Evolutionary conservation across 2,888 invertebrate species (phyloP).

Genomic region (Shargacucullia verbasci): DNA sequence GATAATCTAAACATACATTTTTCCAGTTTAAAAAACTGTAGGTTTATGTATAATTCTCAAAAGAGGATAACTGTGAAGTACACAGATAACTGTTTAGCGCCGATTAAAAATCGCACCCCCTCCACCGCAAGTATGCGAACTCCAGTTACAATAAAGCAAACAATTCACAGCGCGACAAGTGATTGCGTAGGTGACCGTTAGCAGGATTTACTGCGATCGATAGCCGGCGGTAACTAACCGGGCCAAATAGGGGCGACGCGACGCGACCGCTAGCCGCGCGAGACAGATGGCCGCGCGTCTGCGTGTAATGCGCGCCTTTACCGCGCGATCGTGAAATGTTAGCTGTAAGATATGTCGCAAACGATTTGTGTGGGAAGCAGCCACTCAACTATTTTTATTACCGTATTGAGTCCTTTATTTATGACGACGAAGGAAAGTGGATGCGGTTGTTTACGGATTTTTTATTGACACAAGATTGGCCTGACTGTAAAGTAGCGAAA

Average conservation of each 20-base stretch:
- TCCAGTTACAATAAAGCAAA: conserved; percentile 61
- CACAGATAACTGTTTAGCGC: too few species aligned
- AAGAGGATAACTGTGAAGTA: too few species aligned
- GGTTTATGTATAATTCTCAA: too few species aligned
- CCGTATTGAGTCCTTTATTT: not conserved
- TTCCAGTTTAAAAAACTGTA: too few species aligned
- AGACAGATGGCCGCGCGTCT: conserved; percentile 63
- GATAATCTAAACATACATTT: too few species aligned
- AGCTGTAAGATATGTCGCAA: conserved; percentile 42
- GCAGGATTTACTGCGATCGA: conserved; percentile 68
- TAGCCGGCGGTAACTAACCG: conserved; percentile 61
- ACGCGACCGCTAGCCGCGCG: conserved; percentile 41
- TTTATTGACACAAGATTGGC: too few species aligned
- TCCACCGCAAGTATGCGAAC: conserved; percentile 40
- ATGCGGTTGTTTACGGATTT: too few species aligned
- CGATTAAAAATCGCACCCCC: too few species aligned
- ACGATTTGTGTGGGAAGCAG: conserved; percentile 64
- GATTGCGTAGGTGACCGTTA: conserved; percentile 64
- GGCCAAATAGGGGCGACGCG: conserved; percentile 61
- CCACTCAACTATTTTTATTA: conserved; percentile 40
- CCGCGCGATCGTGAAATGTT: conserved; percentile 57
- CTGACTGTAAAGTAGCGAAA: too few species aligned
- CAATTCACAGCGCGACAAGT: conserved; percentile 62
- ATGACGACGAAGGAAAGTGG: too few species aligned
- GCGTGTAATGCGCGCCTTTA: conserved; percentile 61